A percentile compares a stretch with the other conserved stretches of the same genome.
Evolutionary conservation across 2,888 invertebrate genomes (phyloP).

Genomic region (Tinea pellionella): DNA sequence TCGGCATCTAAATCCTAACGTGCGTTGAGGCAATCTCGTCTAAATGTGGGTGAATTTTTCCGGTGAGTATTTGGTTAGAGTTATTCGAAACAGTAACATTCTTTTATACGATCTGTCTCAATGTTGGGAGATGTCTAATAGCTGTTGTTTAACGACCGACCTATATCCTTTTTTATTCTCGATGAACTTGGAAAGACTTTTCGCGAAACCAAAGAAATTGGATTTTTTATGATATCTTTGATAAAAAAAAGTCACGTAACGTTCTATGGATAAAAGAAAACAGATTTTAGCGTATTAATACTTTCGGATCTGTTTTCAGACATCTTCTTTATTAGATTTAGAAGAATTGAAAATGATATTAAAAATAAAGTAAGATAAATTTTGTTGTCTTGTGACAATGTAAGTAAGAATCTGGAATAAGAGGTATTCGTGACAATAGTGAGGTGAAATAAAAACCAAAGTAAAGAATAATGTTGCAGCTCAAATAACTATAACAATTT

Average conservation of each 20-base stretch:
- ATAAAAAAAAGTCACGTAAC: neutral
- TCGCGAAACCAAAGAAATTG: neutral
- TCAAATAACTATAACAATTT: too few species aligned
- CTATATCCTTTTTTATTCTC: neutral
- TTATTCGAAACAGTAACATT: slow-evolving; percentile 4
- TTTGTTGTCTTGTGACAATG: too few species aligned
- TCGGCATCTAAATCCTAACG: neutral
- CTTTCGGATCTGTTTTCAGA: neutral
- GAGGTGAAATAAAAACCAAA: too few species aligned
- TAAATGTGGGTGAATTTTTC: neutral
- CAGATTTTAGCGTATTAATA: neutral
- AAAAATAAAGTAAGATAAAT: too few species aligned
- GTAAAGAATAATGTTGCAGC: too few species aligned
- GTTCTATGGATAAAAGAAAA: neutral
- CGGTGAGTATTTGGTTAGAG: neutral
- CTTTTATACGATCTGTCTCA: neutral
- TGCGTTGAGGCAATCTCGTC: neutral
- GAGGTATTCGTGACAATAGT: too few species aligned
- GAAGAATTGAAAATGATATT: too few species aligned
- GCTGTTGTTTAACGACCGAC: neutral
- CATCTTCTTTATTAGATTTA: neutral
- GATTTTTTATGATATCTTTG: slow-evolving; percentile 2
- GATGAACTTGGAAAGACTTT: neutral
- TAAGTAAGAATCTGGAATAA: too few species aligned
- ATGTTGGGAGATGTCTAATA: neutral